Conservation (phyloP, 2,113 vertebrate genomes). For the Okapia johnstoni region DNA sequence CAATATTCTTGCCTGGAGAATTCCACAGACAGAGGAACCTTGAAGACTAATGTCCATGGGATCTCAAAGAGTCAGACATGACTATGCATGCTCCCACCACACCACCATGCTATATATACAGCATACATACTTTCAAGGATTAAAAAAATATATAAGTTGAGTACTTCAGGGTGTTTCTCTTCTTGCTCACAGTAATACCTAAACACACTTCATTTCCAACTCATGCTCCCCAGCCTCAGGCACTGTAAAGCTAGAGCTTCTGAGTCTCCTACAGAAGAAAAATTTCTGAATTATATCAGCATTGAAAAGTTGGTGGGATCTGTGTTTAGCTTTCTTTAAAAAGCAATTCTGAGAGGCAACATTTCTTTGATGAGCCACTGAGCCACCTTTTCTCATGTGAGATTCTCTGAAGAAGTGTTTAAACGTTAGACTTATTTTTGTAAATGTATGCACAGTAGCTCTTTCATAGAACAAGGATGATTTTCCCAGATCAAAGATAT, state of each 20-base stretch:
- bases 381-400: not conserved
- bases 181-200: not conserved
- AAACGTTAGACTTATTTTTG: not conserved
- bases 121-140: not conserved
- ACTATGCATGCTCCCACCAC: not conserved
- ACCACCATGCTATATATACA: not conserved
- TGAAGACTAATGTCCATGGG: not conserved
- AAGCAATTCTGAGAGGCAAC: slow-evolving; percentile 1
- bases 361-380: slow-evolving; percentile 12
- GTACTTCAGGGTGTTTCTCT: not conserved
- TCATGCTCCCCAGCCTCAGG: not conserved
- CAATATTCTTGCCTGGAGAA: not conserved
- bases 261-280: not conserved
- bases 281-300: slow-evolving; percentile 22
- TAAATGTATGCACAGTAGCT: not conserved
- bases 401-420: slow-evolving; percentile 32
- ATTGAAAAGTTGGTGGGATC: slow-evolving; percentile 32
- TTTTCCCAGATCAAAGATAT: slow-evolving; percentile 23
- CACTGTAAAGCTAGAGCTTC: not conserved
- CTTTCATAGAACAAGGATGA: slow-evolving; percentile 32
- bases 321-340: slow-evolving; percentile 39
- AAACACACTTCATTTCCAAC: not conserved
- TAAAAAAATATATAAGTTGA: not conserved
- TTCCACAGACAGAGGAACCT: not conserved
- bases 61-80: not conserved